Evolutionary conservation across 2,888 invertebrate genomes (phyloP).

Genomic region (Apotomis betuletana): DNA sequence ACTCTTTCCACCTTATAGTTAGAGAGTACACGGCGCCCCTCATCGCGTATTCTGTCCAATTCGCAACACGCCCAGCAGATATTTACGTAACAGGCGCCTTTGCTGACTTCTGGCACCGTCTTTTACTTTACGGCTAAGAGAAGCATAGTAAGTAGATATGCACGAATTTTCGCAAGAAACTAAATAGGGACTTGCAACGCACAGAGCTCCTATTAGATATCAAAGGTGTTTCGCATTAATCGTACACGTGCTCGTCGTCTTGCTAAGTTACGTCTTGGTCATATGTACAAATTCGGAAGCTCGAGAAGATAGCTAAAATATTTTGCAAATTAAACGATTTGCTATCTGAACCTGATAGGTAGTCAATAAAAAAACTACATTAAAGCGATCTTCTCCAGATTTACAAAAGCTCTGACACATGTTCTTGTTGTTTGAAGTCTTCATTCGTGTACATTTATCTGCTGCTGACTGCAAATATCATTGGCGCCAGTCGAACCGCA

Average conservation of each 20-base stretch:
- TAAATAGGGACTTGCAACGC: conserved; percentile 20
- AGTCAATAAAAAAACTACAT: too few relatives aligned
- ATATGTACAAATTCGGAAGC: neutral
- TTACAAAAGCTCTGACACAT: too few relatives aligned
- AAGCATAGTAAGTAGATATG: conserved; percentile 58
- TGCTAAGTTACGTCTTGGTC: neutral
- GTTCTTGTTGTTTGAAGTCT: too few relatives aligned
- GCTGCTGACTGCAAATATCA: neutral
- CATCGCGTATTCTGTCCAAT: conserved; percentile 80
- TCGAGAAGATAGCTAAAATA: too few relatives aligned
- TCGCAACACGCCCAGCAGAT: conserved; percentile 79
- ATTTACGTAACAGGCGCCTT: conserved; percentile 78
- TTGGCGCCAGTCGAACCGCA: neutral
- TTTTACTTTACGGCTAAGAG: conserved; percentile 52
- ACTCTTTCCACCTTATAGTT: conserved; percentile 66
- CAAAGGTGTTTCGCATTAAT: too few relatives aligned
- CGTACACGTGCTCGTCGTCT: neutral
- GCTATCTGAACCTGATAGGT: too few relatives aligned
- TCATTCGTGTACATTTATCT: too few relatives aligned
- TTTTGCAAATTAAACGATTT: too few relatives aligned
- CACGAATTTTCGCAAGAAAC: conserved; percentile 58
- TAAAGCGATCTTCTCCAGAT: too few relatives aligned
- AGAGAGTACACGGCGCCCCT: conserved; percentile 71
- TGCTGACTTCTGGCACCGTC: conserved; percentile 75
- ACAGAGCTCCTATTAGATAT: neutral